A percentile compares a stretch with the other conserved stretches of the same genome.
phyloP scores from a whole-genome alignment of 2,797 vertebrate genomes.

The Coranthus polyacanthus region DNA sequence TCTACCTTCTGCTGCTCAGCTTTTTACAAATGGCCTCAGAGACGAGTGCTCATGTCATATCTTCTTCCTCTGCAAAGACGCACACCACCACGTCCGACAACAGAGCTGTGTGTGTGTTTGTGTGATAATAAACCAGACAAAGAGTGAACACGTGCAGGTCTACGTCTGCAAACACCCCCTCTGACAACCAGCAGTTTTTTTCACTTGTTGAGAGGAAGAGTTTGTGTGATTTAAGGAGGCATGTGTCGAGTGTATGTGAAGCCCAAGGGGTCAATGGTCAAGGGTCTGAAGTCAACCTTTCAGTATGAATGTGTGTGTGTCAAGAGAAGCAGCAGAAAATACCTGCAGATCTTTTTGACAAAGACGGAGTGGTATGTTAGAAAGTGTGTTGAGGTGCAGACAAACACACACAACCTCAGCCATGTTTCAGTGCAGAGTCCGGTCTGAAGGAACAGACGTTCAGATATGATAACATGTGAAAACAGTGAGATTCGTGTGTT shows the following conservation, averaged over 20 bases:
- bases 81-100: conserved; percentile 23
- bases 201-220: conserved; percentile 18
- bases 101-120: conserved; percentile 17
- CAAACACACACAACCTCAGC: too few species aligned
- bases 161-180: conserved; percentile 21
- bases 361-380: conserved; percentile 19
- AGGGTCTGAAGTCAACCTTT: conserved; percentile 10
- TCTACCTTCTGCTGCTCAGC: conserved; percentile 28
- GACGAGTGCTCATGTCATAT: conserved; percentile 36
- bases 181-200: too few species aligned
- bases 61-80: conserved; percentile 29
- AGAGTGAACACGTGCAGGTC: background rate
- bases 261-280: conserved; percentile 21
- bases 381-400: background rate
- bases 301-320: conserved; percentile 18
- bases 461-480: too few species aligned
- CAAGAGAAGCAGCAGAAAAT: conserved; percentile 4
- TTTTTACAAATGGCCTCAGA: conserved; percentile 49
- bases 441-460: too few species aligned
- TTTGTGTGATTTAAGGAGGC: conserved; percentile 40
- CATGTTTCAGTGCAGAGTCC: too few species aligned
- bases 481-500: too few species aligned
- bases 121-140: conserved; percentile 19
- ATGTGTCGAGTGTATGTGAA: conserved; percentile 4
- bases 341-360: conserved; percentile 43